These are phyloP conservation scores for Neodiprion fabricii DNA, from an alignment of 1,140 invertebrate species.

Conservation along the genomic window DNA sequence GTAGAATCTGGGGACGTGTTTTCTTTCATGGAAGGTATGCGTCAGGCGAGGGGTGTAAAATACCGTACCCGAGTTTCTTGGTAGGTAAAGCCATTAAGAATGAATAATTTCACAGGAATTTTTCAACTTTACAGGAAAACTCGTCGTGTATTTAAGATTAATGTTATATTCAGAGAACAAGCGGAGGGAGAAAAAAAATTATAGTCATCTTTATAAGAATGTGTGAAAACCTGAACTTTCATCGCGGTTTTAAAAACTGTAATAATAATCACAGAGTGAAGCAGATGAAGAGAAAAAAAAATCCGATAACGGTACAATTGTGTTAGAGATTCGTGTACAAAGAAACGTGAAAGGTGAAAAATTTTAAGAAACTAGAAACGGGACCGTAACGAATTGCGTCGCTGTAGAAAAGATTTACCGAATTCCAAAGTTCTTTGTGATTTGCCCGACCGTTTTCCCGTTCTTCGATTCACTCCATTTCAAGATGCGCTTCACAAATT, in stretches of 20 bases:
- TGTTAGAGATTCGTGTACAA: too few species aligned
- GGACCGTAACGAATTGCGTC: neutral
- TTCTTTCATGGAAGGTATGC: neutral
- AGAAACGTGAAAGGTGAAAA: neutral
- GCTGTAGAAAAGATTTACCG: neutral
- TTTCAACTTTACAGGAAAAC: neutral
- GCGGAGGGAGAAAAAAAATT: too few species aligned
- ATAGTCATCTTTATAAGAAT: too few species aligned
- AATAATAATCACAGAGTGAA: neutral
- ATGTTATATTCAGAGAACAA: too few species aligned
- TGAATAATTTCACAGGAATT: slow-evolving; percentile 3
- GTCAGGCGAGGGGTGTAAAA: neutral
- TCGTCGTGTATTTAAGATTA: neutral
- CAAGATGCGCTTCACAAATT: neutral
- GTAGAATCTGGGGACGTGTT: neutral
- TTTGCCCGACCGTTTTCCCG: neutral
- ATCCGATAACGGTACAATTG: too few species aligned
- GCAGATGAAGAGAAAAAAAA: neutral
- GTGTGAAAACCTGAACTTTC: neutral
- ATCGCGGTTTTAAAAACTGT: neutral
- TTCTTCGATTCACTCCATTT: neutral
- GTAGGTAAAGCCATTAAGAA: slow-evolving; percentile 1
- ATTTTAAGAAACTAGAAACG: neutral
- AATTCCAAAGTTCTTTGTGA: neutral
- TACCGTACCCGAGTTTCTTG: neutral